phyloP scores from a whole-genome alignment of 2,113 vertebrate species.

The Arothron firmamentum region DNA sequence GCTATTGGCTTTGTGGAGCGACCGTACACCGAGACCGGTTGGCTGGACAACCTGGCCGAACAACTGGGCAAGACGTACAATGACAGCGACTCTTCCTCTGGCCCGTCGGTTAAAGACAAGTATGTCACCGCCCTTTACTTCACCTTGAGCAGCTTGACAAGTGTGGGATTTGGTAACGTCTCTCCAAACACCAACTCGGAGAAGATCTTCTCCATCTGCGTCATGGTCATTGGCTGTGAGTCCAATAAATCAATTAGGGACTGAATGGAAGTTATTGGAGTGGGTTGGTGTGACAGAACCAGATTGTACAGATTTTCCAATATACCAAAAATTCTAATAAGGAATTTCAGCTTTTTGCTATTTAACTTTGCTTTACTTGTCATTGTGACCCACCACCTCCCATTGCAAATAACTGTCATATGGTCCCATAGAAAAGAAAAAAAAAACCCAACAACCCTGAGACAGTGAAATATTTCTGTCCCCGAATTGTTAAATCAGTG shows the following conservation, averaged over 20 bases:
- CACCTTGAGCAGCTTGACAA: conserved; percentile 98
- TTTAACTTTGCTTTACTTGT: background rate
- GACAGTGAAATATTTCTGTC: no score
- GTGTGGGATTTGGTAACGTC: conserved; percentile 94
- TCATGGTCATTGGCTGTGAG: conserved; percentile 99
- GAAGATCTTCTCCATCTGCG: conserved; percentile 99
- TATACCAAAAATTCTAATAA: background rate
- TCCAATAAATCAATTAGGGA: conserved; percentile 34
- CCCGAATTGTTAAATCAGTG: background rate
- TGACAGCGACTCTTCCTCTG: conserved; percentile 81
- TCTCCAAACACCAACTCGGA: conserved; percentile 98
- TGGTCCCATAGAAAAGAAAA: background rate
- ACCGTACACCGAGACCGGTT: conserved; percentile 93
- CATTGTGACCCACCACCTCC: no score
- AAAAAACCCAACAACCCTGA: no score
- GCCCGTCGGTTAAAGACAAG: conserved; percentile 94
- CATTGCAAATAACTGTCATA: background rate
- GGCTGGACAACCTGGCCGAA: conserved; percentile 91
- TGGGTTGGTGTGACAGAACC: background rate
- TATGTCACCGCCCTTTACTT: conserved; percentile 97
- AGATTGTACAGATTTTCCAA: background rate
- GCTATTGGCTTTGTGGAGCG: conserved; percentile 90
- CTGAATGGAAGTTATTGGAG: background rate
- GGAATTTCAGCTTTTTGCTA: background rate
- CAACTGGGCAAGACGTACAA: conserved; percentile 94